Percentiles rank a stretch among this genome's conserved stretches.
Conservation (phyloP, 2,113 vertebrate species). For the Sceloporus tristichus region DNA sequence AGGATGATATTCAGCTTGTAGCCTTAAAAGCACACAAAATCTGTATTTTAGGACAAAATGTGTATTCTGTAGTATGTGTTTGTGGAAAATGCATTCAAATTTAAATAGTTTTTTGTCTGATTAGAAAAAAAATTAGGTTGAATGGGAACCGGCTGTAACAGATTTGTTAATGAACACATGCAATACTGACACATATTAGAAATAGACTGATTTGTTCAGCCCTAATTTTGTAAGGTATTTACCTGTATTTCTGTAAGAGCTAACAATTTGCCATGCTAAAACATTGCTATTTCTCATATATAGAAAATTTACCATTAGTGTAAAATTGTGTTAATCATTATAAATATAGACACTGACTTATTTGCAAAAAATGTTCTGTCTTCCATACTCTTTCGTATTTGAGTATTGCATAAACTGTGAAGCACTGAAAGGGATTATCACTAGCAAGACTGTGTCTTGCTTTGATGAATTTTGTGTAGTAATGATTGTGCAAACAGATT, state of each 20-base stretch:
- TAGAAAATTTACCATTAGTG: constrained; percentile 61
- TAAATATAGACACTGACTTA: constrained; percentile 75
- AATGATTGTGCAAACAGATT: constrained; percentile 40
- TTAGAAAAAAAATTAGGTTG: not conserved
- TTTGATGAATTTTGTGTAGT: constrained; percentile 66
- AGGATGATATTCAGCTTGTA: not conserved
- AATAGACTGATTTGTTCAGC: not conserved
- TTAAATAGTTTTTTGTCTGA: not conserved
- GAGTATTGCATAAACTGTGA: constrained; percentile 77
- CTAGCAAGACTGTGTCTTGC: constrained; percentile 61
- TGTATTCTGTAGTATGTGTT: not conserved
- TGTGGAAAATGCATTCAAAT: not conserved
- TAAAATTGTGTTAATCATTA: constrained; percentile 61
- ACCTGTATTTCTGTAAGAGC: not conserved
- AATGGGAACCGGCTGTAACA: not conserved
- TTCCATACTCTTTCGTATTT: constrained; percentile 80
- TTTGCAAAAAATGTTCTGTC: constrained; percentile 72
- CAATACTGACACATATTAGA: not conserved
- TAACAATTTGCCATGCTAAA: constrained; percentile 23
- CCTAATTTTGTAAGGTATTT: not conserved
- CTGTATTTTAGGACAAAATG: not conserved
- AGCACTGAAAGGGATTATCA: constrained; percentile 72
- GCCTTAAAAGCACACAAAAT: not conserved
- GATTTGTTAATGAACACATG: not conserved
- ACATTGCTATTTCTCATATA: constrained; percentile 52